Percentiles rank a stretch among this genome's conserved stretches.
Conservation (phyloP, 1,140 invertebrate species). For the Dendrolimus punctatus region DNA sequence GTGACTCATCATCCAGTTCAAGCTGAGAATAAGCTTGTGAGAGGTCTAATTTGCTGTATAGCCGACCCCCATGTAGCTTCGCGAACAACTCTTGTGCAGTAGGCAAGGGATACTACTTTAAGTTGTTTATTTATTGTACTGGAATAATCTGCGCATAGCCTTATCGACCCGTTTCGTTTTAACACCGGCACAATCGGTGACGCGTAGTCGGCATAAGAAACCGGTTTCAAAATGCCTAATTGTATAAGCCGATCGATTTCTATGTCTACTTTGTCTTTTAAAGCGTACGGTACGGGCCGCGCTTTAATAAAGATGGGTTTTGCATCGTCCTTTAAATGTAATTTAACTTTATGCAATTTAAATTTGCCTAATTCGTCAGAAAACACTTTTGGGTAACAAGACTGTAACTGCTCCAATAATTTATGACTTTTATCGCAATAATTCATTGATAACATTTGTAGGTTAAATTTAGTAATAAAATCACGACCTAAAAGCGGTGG, state of each 20-base stretch:
- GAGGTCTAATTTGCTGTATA: constrained; percentile 1
- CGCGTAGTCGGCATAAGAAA: constrained; percentile 1
- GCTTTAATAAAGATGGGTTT: constrained; percentile 7
- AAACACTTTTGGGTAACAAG: constrained; percentile 6
- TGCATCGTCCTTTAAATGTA: constrained; percentile 5
- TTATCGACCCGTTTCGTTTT: not conserved
- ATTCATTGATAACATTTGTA: constrained; percentile 11
- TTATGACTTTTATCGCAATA: constrained; percentile 7
- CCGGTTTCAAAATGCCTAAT: constrained; percentile 3
- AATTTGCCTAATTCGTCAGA: constrained; percentile 7
- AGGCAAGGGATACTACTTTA: constrained; percentile 1
- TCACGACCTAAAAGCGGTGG: constrained; percentile 14
- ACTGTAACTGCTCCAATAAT: constrained; percentile 1
- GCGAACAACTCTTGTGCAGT: constrained; percentile 4
- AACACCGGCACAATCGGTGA: constrained; percentile 2
- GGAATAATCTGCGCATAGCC: constrained; percentile 5
- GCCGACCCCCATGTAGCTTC: constrained; percentile 1
- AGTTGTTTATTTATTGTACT: constrained; percentile 4
- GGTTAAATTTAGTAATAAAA: constrained; percentile 10
- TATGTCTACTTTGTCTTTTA: constrained; percentile 4
- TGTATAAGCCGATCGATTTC: not conserved
- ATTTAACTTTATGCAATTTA: constrained; percentile 7
- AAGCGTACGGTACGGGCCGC: constrained; percentile 7
- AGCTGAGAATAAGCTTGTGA: constrained; percentile 9
- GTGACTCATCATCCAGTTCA: constrained; percentile 13